Evolutionary conservation across 2,113 vertebrate species (phyloP), one percentile per base, ranked within the genome.

Genomic region (Eptesicus fuscus): DNA sequence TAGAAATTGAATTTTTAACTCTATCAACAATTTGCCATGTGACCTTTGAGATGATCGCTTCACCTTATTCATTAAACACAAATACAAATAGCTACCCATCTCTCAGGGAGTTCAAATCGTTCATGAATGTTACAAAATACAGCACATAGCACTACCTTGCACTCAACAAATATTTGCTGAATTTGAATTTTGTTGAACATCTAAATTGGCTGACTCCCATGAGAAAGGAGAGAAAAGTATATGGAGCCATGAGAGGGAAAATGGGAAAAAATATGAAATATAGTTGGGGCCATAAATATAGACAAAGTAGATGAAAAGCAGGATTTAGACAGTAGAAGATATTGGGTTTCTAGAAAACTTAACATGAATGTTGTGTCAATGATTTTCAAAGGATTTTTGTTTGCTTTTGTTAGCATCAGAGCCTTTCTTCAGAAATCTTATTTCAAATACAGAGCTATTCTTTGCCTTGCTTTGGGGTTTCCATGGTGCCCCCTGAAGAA

Each of bases 371-470:
- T n/a, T 86, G 22, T n/a, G 5, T 90, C 53, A 67, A 80, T 69
- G 40, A 93, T 89, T 93, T 96, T 88, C 67, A 93, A 91, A 93
- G 65, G 59, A 92, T 63, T 90, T 96, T 91, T 92, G 67, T 84
- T 96, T 93, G 51, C 49, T 96, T 93, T 91, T 90, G 67, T 92
- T 90, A 92, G 56, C 71, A 76, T 77, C 90, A 73, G 28, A 91
- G 22, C 9, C 56, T 93, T 95, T 88, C 61, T 91, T 93, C 83
- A 92, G 92, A 96, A 95, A 92, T 20, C 9, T 78, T 85, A 80
- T 47, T 95, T 73, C 32, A 96, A 91, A 88, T 69, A 56, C 12
- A 49, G 35, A 94, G 63, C n/a, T 93, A 87, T 95, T 87, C 79
- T 96, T 91, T 90, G 88, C 25, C 9, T 40, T 79, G 59, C 28